Evolutionary conservation across 53 echinoderm and acorn worm genomes (phyloP).

Genomic region (Temnopleurus reevesii): DNA sequence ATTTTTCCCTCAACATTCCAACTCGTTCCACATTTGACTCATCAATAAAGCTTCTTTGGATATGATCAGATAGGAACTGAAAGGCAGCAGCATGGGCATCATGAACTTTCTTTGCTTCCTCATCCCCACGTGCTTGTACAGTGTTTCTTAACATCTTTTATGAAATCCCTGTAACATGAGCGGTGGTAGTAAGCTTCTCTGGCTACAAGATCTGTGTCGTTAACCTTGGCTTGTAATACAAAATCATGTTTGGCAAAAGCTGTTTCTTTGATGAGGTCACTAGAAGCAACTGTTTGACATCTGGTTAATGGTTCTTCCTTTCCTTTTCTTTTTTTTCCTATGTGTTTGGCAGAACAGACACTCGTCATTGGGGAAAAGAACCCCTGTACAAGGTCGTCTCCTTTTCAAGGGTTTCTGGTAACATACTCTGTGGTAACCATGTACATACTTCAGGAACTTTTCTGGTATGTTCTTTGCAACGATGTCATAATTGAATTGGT

Average conservation of each 20-base stretch:
- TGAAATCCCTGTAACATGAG: conserved; percentile 47
- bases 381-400: too few relatives aligned
- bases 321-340: conserved; percentile 40
- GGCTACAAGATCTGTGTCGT: conserved; percentile 59
- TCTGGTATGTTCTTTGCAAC: conserved; percentile 41
- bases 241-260: conserved; percentile 34
- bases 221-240: conserved; percentile 45
- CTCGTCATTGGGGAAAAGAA: conserved; percentile 64
- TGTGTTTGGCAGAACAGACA: conserved; percentile 8
- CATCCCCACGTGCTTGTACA: conserved; percentile 25
- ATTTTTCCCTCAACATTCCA: conserved; percentile 59
- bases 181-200: conserved; percentile 66
- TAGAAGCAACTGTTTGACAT: conserved; percentile 57
- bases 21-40: conserved; percentile 60
- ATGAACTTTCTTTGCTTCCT: conserved; percentile 33
- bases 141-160: not conserved
- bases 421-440: conserved; percentile 62
- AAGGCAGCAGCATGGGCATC: conserved; percentile 58
- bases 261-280: conserved; percentile 35
- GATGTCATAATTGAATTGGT: conserved; percentile 2
- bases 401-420: too few relatives aligned
- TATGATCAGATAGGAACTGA: conserved; percentile 19
- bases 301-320: conserved; percentile 59
- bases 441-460: conserved; percentile 22
- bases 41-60: conserved; percentile 60